Conservation (phyloP, 2,797 vertebrate genomes). For the Zalophus californianus region DNA sequence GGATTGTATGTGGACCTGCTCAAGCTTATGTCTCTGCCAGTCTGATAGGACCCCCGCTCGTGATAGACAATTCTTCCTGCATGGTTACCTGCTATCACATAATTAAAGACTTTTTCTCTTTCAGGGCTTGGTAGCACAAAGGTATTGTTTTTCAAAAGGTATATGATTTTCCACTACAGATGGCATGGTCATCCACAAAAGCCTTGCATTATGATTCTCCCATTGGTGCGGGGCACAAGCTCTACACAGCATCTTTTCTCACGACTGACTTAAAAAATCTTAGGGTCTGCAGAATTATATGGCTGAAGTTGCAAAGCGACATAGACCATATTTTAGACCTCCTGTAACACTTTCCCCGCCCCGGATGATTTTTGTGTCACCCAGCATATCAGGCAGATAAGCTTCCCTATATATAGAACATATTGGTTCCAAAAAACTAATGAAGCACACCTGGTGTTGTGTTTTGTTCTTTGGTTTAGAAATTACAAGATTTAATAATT, state of each 20-base stretch:
- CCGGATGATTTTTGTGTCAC: neutral
- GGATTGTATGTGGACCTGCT: neutral
- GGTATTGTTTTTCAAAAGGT: neutral
- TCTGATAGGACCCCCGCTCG: neutral
- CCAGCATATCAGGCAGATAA: neutral
- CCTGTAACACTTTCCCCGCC: neutral
- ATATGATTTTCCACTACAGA: neutral
- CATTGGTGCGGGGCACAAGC: neutral
- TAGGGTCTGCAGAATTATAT: neutral
- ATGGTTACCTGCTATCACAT: neutral
- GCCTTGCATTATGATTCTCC: neutral
- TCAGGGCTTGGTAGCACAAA: neutral
- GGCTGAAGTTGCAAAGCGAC: neutral
- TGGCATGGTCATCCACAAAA: neutral
- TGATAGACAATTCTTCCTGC: neutral
- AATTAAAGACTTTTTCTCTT: neutral
- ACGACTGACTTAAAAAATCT: neutral
- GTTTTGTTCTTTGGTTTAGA: neutral
- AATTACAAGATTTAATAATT: neutral
- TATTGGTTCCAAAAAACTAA: neutral
- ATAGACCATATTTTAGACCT: neutral
- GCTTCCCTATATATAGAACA: neutral
- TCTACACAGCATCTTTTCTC: neutral
- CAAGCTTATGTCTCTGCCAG: neutral
- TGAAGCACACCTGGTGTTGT: neutral